Base-by-base conservation (phyloP, 2,797 vertebrate species). In the Amblyopsis hoosieri region DNA sequence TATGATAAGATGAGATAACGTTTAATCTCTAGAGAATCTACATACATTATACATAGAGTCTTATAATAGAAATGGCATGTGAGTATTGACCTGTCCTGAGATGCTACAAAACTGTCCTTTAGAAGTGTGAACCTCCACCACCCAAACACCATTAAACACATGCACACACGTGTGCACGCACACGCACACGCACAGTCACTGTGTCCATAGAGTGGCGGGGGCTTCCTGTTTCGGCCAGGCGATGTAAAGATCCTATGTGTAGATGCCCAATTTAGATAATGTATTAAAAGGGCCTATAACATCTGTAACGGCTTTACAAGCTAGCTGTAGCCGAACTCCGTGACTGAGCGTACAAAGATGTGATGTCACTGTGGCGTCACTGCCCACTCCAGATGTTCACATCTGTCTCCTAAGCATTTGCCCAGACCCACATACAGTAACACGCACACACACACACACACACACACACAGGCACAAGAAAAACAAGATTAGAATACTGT, bases 51-150 rank as follows among this genome's bases (percentile, higher is more conserved):
- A 19, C 1, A 19, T 19, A 19, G 19, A 19, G 19, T 7, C 45
- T 46, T 2, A 12, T 46, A 12, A 46, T 46, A 8, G 7, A 48
- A 12, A 89, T 92, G 92, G 94, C 92, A 90, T 84, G 88, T 86
- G 92, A 92, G 88, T 86, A 76, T 93, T 93, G 92, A 90, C 92
- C 91, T 88, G 91, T 88, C 91, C 81, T 88, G 92, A 92, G 92
- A 90, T 90, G 92, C 84, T 91, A 88, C 88, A 80, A 80, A 13
- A 58, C 74, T 85, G 87, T 87, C 71, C 73, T 77, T 60, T 76
- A 80, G 76, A 77, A 71, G 75, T 66, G 51, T 56, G 46, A 45
- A 54, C 46, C 19, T 12, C 37, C 42, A 2, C 54, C 84, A 83
- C 80, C 85, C 62, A 8, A 37, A 37, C 33, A 8, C 33, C 33